These are phyloP conservation scores for Andricus curvator DNA, from an alignment of 2,888 invertebrate species.

Conservation along the genomic window DNA sequence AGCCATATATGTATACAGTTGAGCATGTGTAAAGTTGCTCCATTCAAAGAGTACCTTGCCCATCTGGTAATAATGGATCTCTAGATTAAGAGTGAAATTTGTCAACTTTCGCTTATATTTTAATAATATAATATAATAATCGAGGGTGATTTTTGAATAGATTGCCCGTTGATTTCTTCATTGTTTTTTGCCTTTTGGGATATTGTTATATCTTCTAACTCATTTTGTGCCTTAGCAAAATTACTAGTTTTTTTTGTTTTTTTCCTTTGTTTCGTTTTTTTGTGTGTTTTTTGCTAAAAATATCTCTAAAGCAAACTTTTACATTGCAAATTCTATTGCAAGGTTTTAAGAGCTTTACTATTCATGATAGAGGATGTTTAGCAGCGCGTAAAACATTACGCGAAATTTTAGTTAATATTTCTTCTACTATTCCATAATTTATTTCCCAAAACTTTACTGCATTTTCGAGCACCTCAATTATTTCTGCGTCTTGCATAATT, in stretches of 20 bases:
- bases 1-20: no score
- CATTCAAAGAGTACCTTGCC: no score
- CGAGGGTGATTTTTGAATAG: not conserved
- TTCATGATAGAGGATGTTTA: not conserved
- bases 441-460: constrained; percentile 40
- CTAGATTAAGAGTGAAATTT: no score
- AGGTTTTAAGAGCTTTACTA: not conserved
- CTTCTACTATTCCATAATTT: not conserved
- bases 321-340: not conserved
- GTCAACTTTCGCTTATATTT: no score
- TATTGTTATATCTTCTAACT: not conserved
- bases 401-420: not conserved
- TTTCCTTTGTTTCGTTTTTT: not conserved
- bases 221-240: not conserved
- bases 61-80: no score
- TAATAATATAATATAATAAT: no score
- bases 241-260: not conserved
- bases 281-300: not conserved
- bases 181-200: not conserved
- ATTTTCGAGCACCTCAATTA: constrained; percentile 42
- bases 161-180: not conserved
- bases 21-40: no score
- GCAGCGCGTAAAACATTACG: not conserved
- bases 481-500: constrained; percentile 33
- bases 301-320: not conserved